Evolutionary conservation across 2,113 vertebrate species (phyloP).

Genomic region (Cromileptes altivelis): DNA sequence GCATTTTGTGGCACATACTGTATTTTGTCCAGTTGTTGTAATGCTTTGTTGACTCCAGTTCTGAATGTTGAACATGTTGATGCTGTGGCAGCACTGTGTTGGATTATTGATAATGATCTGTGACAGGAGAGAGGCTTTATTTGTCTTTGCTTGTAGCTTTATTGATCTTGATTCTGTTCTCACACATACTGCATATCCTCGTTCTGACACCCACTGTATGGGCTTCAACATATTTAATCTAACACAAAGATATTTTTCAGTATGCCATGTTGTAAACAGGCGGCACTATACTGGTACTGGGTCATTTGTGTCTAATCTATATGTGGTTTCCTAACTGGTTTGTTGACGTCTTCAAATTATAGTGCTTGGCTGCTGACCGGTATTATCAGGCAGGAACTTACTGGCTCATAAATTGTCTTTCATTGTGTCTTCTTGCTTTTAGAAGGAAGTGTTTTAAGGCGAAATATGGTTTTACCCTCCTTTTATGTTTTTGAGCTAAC

Average conservation of each 20-base stretch:
- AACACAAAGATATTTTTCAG: too few relatives aligned
- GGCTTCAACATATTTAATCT: background rate
- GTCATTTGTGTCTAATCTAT: background rate
- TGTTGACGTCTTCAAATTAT: too few relatives aligned
- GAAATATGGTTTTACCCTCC: too few relatives aligned
- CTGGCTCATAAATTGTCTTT: background rate
- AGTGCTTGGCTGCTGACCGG: background rate
- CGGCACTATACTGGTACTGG: background rate
- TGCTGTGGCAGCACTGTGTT: background rate
- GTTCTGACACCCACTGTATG: background rate
- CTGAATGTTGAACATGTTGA: slow-evolving; percentile 5
- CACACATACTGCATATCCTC: too few relatives aligned
- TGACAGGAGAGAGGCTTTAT: background rate
- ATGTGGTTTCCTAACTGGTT: too few relatives aligned
- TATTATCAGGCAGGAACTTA: background rate
- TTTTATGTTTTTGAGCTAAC: too few relatives aligned
- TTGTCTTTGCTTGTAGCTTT: background rate
- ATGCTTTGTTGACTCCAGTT: background rate
- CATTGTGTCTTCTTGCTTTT: background rate
- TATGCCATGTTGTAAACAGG: background rate
- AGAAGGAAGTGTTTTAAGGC: too few relatives aligned
- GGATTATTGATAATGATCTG: slow-evolving; percentile 1
- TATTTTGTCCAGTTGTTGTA: background rate
- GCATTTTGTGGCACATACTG: background rate
- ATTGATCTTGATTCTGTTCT: slow-evolving; percentile 11